Conservation (phyloP, 2,113 vertebrate species). For the Orthonyx spaldingii region DNA sequence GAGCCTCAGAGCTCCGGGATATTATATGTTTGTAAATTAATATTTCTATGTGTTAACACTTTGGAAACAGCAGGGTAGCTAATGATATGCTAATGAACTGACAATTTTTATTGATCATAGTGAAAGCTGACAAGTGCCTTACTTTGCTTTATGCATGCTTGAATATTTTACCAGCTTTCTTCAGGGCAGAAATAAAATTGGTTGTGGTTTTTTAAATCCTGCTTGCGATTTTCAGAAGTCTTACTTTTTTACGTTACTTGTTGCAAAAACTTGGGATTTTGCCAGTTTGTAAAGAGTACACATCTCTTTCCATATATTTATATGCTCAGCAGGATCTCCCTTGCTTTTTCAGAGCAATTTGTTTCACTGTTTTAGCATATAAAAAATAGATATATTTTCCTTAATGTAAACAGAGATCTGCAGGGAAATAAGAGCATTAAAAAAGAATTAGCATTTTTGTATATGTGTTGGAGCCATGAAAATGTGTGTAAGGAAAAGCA, state of each 20-base stretch:
- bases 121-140: slow-evolving; percentile 72
- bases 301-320: slow-evolving; percentile 54
- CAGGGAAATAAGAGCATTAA: slow-evolving; percentile 67
- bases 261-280: slow-evolving; percentile 38
- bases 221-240: slow-evolving; percentile 36
- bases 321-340: slow-evolving; percentile 53
- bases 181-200: slow-evolving; percentile 66
- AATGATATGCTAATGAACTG: slow-evolving; percentile 77
- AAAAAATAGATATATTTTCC: slow-evolving; percentile 50
- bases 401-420: slow-evolving; percentile 72
- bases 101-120: slow-evolving; percentile 76
- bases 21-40: slow-evolving; percentile 68
- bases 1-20: slow-evolving; percentile 49
- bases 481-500: background rate
- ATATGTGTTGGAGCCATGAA: background rate
- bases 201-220: slow-evolving; percentile 53
- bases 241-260: slow-evolving; percentile 30
- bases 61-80: slow-evolving; percentile 71
- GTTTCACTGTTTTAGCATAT: slow-evolving; percentile 63
- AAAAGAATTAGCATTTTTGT: slow-evolving; percentile 57
- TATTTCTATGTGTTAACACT: slow-evolving; percentile 72
- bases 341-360: slow-evolving; percentile 63
- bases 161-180: slow-evolving; percentile 73
- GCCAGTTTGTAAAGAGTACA: slow-evolving; percentile 40
- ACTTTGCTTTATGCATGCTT: slow-evolving; percentile 63